Percentiles rank a stretch among this genome's conserved stretches.
phyloP scores from a whole-genome alignment of 2,797 vertebrate genomes.

The Ptychobarbus kaznakovi region DNA sequence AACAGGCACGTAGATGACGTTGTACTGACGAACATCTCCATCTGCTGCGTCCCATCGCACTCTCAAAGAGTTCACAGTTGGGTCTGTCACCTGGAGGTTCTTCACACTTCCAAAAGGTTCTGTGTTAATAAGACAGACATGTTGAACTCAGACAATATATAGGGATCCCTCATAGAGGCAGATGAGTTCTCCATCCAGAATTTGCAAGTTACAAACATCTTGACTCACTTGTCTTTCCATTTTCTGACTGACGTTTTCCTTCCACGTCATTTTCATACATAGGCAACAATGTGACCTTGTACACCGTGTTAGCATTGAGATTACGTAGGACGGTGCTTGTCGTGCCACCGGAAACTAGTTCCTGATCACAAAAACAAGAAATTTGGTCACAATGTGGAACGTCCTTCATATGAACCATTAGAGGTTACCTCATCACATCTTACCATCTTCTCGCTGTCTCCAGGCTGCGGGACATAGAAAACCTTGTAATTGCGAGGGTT shows the following conservation, averaged over 20 bases:
- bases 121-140: slow-evolving; percentile 59
- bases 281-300: slow-evolving; percentile 89
- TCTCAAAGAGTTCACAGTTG: slow-evolving; percentile 89
- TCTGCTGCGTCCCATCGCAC: slow-evolving; percentile 93
- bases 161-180: neutral
- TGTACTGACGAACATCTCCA: slow-evolving; percentile 92
- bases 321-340: slow-evolving; percentile 86
- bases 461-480: slow-evolving; percentile 82
- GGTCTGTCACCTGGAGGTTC: slow-evolving; percentile 91
- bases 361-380: slow-evolving; percentile 72
- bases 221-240: slow-evolving; percentile 91
- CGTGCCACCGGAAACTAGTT: slow-evolving; percentile 89
- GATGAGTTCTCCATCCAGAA: neutral
- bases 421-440: neutral
- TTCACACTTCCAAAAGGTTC: slow-evolving; percentile 88
- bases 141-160: neutral
- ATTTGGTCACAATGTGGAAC: neutral
- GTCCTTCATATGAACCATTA: neutral
- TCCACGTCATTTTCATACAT: slow-evolving; percentile 87
- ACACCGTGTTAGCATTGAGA: slow-evolving; percentile 85
- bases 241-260: slow-evolving; percentile 85
- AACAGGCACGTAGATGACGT: slow-evolving; percentile 84
- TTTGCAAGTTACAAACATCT: neutral
- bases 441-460: slow-evolving; percentile 86
- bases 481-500: slow-evolving; percentile 91